A percentile compares a stretch with the other conserved stretches of the same genome.
These are phyloP conservation scores for Tapirus indicus DNA, from an alignment of 2,797 vertebrate genomes.

Conservation along the genomic window DNA sequence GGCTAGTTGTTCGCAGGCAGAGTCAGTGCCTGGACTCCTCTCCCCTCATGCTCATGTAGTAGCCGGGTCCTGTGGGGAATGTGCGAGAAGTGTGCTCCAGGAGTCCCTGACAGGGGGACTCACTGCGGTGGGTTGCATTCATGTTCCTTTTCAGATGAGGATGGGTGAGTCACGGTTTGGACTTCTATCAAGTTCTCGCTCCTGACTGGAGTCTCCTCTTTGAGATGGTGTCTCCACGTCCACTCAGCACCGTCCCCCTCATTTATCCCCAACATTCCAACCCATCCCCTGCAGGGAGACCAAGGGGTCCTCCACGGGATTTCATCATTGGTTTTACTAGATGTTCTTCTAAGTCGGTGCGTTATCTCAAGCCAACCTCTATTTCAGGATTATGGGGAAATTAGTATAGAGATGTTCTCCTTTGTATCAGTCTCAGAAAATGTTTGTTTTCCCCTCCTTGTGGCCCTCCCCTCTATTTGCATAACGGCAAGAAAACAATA, in stretches of 20 bases:
- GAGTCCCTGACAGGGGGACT: neutral
- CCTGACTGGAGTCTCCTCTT: neutral
- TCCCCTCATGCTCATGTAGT: neutral
- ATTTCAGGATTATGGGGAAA: neutral
- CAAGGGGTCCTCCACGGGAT: neutral
- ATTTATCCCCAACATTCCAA: neutral
- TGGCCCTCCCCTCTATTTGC: slow-evolving; percentile 63
- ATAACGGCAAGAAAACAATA: slow-evolving; percentile 84
- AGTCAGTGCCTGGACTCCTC: neutral
- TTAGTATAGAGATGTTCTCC: neutral
- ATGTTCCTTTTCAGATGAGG: neutral
- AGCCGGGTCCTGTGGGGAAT: neutral
- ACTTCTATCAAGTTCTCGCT: slow-evolving; percentile 11
- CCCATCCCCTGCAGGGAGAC: neutral
- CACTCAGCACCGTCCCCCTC: neutral
- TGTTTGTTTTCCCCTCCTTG: neutral
- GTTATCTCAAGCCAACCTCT: neutral
- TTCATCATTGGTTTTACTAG: neutral
- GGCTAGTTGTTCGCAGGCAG: neutral
- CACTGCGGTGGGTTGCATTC: neutral
- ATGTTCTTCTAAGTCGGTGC: neutral
- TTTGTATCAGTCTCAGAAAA: neutral
- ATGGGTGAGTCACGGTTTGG: slow-evolving; percentile 17
- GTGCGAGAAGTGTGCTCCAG: neutral
- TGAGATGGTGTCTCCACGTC: neutral